phyloP scores from a whole-genome alignment of 2,113 vertebrate genomes.

The Echinops telfairi region DNA sequence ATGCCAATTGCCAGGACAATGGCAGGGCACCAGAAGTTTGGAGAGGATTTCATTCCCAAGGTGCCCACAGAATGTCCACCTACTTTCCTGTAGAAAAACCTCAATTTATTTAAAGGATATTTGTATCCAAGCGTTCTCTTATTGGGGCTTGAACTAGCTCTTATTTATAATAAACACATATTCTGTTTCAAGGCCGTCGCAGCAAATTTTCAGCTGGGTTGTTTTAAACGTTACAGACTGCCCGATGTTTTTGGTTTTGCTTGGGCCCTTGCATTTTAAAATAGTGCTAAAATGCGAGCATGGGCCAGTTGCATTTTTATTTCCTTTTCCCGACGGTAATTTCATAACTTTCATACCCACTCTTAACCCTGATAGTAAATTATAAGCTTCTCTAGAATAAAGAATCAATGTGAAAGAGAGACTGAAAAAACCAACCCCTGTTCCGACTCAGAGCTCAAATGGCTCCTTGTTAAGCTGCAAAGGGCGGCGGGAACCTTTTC shows the following conservation, averaged over 20 bases:
- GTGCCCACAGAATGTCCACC: neutral
- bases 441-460: slow-evolving; percentile 21
- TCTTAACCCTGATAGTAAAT: neutral
- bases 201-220: slow-evolving; percentile 26
- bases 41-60: neutral
- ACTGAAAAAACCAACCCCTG: neutral
- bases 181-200: slow-evolving; percentile 31
- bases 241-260: neutral
- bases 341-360: neutral
- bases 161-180: neutral
- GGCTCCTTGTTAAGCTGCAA: slow-evolving; percentile 38
- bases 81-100: neutral
- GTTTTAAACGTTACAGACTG: slow-evolving; percentile 36
- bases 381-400: slow-evolving; percentile 1
- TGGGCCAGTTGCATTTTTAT: neutral
- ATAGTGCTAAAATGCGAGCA: neutral
- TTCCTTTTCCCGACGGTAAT: neutral
- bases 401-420: neutral
- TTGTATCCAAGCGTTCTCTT: neutral
- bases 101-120: neutral
- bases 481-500: slow-evolving; percentile 22
- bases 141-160: neutral
- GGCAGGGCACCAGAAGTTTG: slow-evolving; percentile 34
- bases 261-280: neutral
- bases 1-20: slow-evolving; percentile 27